Conservation (phyloP, 2,113 vertebrate species). For the Prinia subflava region DNA sequence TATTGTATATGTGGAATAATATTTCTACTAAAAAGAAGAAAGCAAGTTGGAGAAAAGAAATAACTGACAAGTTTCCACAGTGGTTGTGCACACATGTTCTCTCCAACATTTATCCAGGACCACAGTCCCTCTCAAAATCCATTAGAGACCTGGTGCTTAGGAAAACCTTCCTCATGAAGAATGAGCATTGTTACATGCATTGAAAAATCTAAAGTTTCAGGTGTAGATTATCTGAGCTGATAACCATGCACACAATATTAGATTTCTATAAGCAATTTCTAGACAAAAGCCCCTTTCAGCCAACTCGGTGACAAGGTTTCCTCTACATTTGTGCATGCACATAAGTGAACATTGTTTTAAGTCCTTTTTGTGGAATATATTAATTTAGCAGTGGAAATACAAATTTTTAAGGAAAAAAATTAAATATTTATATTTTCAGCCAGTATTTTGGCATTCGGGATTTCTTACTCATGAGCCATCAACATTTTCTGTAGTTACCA, state of each 20-base stretch:
- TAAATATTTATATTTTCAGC: not conserved
- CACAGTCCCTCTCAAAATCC: not conserved
- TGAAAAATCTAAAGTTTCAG: constrained; percentile 12
- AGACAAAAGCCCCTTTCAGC: constrained; percentile 31
- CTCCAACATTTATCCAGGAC: not conserved
- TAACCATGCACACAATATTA: not conserved
- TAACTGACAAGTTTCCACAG: not conserved
- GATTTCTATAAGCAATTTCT: not conserved
- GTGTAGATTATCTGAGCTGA: constrained; percentile 8
- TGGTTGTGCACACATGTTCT: not conserved
- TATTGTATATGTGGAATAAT: not conserved
- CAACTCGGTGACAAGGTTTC: not conserved
- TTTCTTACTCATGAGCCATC: not conserved
- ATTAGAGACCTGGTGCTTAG: not conserved
- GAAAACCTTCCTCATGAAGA: not conserved
- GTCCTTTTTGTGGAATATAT: not conserved
- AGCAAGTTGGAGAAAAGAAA: not conserved
- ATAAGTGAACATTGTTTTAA: constrained; percentile 1
- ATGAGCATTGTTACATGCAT: not conserved
- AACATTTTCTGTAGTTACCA: not conserved
- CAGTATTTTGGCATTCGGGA: not conserved
- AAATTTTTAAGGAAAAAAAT: not conserved
- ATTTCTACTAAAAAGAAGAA: not conserved
- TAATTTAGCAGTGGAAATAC: not conserved
- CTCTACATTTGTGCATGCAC: not conserved